phyloP scores from a whole-genome alignment of 1,140 invertebrate genomes.

The Leptopilina clavipes region DNA sequence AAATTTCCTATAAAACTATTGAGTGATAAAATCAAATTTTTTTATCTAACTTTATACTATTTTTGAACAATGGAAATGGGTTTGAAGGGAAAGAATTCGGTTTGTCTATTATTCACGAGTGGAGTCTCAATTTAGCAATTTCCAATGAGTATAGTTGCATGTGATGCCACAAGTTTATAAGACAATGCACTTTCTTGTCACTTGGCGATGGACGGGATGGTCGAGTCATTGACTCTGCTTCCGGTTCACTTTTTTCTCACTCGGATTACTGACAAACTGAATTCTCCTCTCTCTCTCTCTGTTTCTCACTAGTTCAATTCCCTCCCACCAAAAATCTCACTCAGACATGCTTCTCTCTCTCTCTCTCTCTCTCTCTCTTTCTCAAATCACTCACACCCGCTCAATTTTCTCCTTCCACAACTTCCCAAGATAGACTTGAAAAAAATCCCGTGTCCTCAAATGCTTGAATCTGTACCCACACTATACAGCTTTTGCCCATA shows the following conservation, averaged over 20 bases:
- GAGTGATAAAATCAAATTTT: too few relatives aligned
- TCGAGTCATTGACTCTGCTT: constrained; percentile 70
- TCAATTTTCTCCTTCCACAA: constrained; percentile 31
- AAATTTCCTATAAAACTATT: too few relatives aligned
- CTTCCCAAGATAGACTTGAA: constrained; percentile 42
- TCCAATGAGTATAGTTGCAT: constrained; percentile 40
- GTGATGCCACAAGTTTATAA: constrained; percentile 40
- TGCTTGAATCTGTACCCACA: constrained; percentile 44
- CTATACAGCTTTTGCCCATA: constrained; percentile 33
- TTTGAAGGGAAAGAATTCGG: too few relatives aligned
- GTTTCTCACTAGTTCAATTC: constrained; percentile 47
- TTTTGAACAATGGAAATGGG: too few relatives aligned
- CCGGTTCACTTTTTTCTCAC: constrained; percentile 63
- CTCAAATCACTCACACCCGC: constrained; percentile 35
- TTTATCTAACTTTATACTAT: too few relatives aligned
- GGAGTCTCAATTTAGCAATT: too few relatives aligned
- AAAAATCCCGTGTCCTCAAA: constrained; percentile 3
- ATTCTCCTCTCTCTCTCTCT: constrained; percentile 37
- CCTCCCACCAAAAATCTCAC: constrained; percentile 39
- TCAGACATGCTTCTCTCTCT: constrained; percentile 38
- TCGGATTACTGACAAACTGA: constrained; percentile 60
- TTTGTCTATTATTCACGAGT: too few relatives aligned
- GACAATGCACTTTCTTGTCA: constrained; percentile 58
- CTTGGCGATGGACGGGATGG: constrained; percentile 54
- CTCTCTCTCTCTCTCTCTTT: not conserved